phyloP scores from a whole-genome alignment of 1,140 invertebrate species.

The Drosophila erecta region DNA sequence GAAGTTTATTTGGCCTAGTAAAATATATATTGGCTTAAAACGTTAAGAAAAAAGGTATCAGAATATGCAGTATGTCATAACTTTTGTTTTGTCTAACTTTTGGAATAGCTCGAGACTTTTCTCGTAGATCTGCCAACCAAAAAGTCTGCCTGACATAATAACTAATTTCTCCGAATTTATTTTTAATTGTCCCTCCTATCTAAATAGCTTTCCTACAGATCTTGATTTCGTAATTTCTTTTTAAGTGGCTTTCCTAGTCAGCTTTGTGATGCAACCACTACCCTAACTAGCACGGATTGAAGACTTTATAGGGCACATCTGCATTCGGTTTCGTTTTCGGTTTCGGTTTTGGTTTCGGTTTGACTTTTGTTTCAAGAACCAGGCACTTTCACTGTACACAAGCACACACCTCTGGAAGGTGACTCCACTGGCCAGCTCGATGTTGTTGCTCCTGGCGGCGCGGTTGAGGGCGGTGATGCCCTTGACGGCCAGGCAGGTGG shows the following conservation, averaged over 20 bases:
- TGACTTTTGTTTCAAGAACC: not conserved
- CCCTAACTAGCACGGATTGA: slow-evolving; percentile 13
- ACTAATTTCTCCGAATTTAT: not conserved
- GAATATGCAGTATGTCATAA: not conserved
- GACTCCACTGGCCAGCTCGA: slow-evolving; percentile 87
- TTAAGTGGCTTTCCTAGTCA: not conserved
- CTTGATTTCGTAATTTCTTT: not conserved
- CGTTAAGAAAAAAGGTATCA: not conserved
- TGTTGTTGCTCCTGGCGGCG: slow-evolving; percentile 86
- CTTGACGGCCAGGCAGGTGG: slow-evolving; percentile 87
- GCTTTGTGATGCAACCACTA: slow-evolving; percentile 25
- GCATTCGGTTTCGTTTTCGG: slow-evolving; percentile 6
- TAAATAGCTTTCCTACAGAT: not conserved
- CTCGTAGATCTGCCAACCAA: too few relatives aligned
- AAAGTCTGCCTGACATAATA: not conserved
- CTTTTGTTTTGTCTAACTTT: not conserved
- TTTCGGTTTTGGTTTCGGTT: slow-evolving; percentile 18
- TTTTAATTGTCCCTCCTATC: not conserved
- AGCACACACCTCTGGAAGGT: slow-evolving; percentile 86
- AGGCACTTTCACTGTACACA: slow-evolving; percentile 29
- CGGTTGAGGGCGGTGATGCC: slow-evolving; percentile 86
- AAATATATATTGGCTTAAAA: not conserved
- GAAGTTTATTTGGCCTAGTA: not conserved
- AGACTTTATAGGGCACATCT: slow-evolving; percentile 10
- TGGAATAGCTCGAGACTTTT: too few relatives aligned